Conservation (phyloP, 2,113 vertebrate species). For the Eptatretus burgeri region DNA sequence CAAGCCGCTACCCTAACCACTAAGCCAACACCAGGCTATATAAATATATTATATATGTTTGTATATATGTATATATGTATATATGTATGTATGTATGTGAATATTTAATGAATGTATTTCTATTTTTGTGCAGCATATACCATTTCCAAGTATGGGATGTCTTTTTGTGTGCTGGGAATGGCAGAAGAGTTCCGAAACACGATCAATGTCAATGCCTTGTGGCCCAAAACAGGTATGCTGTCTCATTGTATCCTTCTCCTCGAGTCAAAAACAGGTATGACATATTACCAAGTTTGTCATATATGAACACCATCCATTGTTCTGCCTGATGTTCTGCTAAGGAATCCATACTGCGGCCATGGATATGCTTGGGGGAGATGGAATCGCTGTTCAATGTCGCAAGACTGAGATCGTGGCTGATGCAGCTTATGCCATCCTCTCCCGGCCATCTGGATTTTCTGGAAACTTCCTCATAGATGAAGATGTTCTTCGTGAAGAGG, state of each 20-base stretch:
- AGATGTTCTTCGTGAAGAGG: slow-evolving; percentile 37
- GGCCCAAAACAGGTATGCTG: slow-evolving; percentile 56
- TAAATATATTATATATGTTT: too few species aligned
- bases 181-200: slow-evolving; percentile 78
- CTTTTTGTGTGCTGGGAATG: slow-evolving; percentile 95
- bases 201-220: slow-evolving; percentile 74
- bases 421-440: slow-evolving; percentile 58
- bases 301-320: too few species aligned
- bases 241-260: not conserved
- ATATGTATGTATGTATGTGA: too few species aligned
- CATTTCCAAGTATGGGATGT: slow-evolving; percentile 94
- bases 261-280: too few species aligned
- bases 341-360: slow-evolving; percentile 71
- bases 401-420: slow-evolving; percentile 68
- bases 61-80: too few species aligned
- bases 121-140: slow-evolving; percentile 37
- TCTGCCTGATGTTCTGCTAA: not conserved
- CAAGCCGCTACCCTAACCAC: too few species aligned
- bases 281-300: too few species aligned
- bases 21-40: too few species aligned
- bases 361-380: slow-evolving; percentile 60
- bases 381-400: slow-evolving; percentile 45
- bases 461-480: slow-evolving; percentile 76
- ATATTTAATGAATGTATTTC: too few species aligned
- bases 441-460: slow-evolving; percentile 36